phyloP scores from a whole-genome alignment of 2,797 vertebrate genomes.

The Botia almorhae region DNA sequence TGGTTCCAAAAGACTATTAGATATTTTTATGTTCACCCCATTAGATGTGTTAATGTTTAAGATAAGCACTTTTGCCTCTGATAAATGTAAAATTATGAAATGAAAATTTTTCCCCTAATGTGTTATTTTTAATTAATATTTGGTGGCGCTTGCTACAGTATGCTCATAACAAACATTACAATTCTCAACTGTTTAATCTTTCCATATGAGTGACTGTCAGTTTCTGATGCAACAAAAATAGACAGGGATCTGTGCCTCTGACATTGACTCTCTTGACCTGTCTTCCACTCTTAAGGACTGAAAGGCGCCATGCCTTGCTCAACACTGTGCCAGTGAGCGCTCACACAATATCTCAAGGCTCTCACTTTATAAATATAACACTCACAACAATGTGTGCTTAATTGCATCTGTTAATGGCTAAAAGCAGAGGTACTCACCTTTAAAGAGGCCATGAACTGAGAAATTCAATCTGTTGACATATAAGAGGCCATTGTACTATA shows the following conservation, averaged over 20 bases:
- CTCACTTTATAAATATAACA: constrained; percentile 29
- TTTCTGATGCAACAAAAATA: constrained; percentile 16
- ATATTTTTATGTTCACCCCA: background rate
- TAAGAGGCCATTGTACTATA: too few relatives aligned
- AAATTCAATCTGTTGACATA: too few relatives aligned
- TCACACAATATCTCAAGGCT: constrained; percentile 34
- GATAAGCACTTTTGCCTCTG: background rate
- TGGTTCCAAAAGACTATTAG: too few relatives aligned
- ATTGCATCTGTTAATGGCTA: background rate
- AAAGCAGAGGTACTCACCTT: constrained; percentile 4
- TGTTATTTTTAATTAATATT: background rate
- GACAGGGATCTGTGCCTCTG: constrained; percentile 22
- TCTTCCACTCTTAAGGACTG: constrained; percentile 19
- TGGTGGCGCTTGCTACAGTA: constrained; percentile 11
- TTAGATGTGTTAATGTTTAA: too few relatives aligned
- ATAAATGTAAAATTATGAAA: constrained; percentile 20
- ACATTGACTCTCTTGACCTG: constrained; percentile 37
- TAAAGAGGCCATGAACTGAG: too few relatives aligned
- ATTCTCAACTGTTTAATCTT: background rate
- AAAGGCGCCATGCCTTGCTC: constrained; percentile 40
- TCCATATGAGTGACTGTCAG: constrained; percentile 4
- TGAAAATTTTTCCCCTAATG: background rate
- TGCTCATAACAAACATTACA: background rate
- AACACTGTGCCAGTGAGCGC: constrained; percentile 8
- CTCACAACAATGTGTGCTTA: constrained; percentile 19